phyloP scores from a whole-genome alignment of 2,888 invertebrate genomes.

The Apamea epomidion region DNA sequence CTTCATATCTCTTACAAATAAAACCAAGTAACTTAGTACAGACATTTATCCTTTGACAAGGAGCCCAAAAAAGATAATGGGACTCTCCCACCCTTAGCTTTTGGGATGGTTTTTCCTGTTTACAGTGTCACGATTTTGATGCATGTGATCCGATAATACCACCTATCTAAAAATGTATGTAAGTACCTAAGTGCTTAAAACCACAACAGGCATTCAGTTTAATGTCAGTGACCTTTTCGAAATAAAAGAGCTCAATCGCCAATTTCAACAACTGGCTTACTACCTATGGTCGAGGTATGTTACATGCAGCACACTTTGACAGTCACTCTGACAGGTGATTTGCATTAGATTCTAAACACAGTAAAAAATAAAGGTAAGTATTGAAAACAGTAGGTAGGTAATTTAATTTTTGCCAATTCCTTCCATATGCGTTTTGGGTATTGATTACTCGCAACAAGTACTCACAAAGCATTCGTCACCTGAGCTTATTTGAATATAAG shows the following conservation, averaged over 20 bases:
- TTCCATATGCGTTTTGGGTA: constrained; percentile 24
- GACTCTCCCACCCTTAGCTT: constrained; percentile 45
- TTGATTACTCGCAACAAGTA: constrained; percentile 34
- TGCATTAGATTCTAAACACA: constrained; percentile 35
- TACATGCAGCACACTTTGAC: constrained; percentile 38
- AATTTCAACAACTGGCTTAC: constrained; percentile 33
- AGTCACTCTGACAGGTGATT: constrained; percentile 44
- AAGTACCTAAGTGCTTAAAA: constrained; percentile 48
- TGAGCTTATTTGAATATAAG: constrained; percentile 39
- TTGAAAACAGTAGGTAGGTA: constrained; percentile 1
- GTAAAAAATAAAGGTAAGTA: constrained; percentile 21
- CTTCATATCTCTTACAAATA: constrained; percentile 43
- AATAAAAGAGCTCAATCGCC: constrained; percentile 44
- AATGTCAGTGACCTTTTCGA: constrained; percentile 72
- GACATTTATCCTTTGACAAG: constrained; percentile 55
- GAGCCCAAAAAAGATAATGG: constrained; percentile 44
- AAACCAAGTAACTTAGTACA: constrained; percentile 30
- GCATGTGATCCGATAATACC: constrained; percentile 44
- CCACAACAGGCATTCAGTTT: constrained; percentile 52
- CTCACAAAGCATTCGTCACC: constrained; percentile 48
- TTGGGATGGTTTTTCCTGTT: constrained; percentile 62
- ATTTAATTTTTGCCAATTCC: constrained; percentile 23
- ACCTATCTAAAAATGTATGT: constrained; percentile 51
- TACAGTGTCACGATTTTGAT: constrained; percentile 48
- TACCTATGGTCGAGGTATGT: constrained; percentile 35